Base-by-base conservation (phyloP, 2,888 invertebrate species). In the Lepidocyrtoides sp. region DNA sequence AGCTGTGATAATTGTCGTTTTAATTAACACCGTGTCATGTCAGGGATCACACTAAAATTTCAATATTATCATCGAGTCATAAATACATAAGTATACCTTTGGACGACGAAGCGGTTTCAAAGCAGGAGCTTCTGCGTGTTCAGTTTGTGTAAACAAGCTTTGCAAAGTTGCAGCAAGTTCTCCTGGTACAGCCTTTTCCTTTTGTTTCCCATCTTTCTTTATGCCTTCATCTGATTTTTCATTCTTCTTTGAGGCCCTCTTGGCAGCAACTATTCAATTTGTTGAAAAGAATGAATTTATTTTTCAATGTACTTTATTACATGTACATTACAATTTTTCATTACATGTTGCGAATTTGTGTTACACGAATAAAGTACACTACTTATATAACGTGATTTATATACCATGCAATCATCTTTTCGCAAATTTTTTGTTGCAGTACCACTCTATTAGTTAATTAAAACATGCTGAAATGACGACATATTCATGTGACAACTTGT, bases 71-170 rank as follows among this genome's bases (percentile, higher is more conserved):
- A 51, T 17, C 2, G n/a, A 51, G 1, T n/a, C n/a, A n/a, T n/a
- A n/a, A n/a, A n/a, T n/a, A n/a, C n/a, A n/a, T n/a, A n/a, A 5
- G n/a, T 54, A 17, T 81, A 92, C 92, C 81, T 93, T 93, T 12
- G 93, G 93, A n/a, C 93, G 77, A 29, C 93, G 87, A 0, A 93
- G 60, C 0, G 93, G 93, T 57, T 93, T 93, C 10, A 91, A 32
- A 12, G 91, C 85, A 77, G 83, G 69, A 8, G 85, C 82, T 41
- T 93, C 93, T 2, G 88, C 77, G 12, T 86, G 81, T 8, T 93
- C 93, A 17, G 83, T 91, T 81, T 91, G 89, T 8, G 89, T 86
- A 29, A 92, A 91, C 5, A 91, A 83, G 26, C 66, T 91, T 44
- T 92, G 89, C 1, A 91, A 44, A n/a, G 81, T 84, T 77, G 91